phyloP scores from a whole-genome alignment of 2,797 vertebrate genomes.

The Anguilla anguilla region DNA sequence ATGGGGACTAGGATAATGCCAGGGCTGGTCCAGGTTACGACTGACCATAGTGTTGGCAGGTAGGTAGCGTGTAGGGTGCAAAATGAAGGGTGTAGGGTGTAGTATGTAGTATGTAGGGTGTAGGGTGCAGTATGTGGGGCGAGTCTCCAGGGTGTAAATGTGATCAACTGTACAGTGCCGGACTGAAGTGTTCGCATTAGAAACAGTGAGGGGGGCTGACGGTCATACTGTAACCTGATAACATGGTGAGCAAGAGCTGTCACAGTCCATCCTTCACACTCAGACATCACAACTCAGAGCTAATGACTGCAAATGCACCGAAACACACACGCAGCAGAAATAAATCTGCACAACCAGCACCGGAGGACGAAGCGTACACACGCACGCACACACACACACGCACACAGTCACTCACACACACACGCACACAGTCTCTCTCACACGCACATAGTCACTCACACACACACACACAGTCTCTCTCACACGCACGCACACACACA shows the following conservation, averaged over 20 bases:
- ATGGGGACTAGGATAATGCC: background rate
- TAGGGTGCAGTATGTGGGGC: background rate
- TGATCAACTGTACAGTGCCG: background rate
- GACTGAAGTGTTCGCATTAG: background rate
- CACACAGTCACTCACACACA: background rate
- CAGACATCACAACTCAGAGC: background rate
- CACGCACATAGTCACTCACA: too few relatives aligned
- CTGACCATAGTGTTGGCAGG: background rate
- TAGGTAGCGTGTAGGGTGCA: background rate
- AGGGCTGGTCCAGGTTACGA: background rate
- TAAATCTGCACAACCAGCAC: background rate
- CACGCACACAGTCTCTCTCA: background rate
- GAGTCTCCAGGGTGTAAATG: background rate
- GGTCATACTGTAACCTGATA: background rate
- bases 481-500: background rate
- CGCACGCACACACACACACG: background rate
- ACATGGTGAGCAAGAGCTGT: background rate
- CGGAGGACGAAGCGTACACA: background rate
- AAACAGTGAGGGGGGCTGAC: background rate
- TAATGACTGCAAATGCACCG: background rate
- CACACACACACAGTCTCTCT: too few relatives aligned
- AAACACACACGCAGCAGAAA: background rate
- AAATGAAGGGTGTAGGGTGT: background rate
- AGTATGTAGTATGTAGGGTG: background rate
- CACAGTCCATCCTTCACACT: background rate